A percentile compares a stretch with the other conserved stretches of the same genome.
Conservation (phyloP, 2,113 vertebrate genomes). For the Lasiurus borealis region DNA sequence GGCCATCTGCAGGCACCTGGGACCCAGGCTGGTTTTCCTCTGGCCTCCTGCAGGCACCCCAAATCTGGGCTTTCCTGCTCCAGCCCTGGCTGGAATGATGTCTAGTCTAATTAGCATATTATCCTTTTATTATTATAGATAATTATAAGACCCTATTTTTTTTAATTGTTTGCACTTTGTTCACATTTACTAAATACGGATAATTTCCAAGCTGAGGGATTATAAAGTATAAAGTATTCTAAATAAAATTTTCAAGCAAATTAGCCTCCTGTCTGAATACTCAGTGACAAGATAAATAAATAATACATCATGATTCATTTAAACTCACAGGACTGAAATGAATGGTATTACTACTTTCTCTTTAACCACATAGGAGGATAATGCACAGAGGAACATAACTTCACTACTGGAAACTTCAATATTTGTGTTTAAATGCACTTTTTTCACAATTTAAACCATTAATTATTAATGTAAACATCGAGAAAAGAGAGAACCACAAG, state of each 20-base stretch:
- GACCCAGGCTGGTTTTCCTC: too few relatives aligned
- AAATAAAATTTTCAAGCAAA: conserved; percentile 79
- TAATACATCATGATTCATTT: conserved; percentile 55
- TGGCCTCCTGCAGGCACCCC: too few relatives aligned
- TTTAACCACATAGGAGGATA: conserved; percentile 1
- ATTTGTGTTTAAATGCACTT: not conserved
- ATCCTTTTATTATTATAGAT: not conserved
- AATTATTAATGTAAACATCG: not conserved
- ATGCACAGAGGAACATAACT: not conserved
- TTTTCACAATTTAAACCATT: conserved; percentile 27
- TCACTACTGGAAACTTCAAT: not conserved
- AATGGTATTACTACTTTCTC: conserved; percentile 11
- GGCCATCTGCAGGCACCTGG: too few relatives aligned
- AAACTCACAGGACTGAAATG: conserved; percentile 49
- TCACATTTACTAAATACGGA: conserved; percentile 66
- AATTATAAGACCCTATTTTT: conserved; percentile 68
- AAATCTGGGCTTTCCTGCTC: too few relatives aligned
- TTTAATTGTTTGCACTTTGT: conserved; percentile 30
- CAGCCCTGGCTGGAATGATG: too few relatives aligned
- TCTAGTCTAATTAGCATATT: too few relatives aligned
- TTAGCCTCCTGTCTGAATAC: conserved; percentile 66
- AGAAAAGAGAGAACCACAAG: not conserved
- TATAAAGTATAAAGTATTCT: conserved; percentile 60
- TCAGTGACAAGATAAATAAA: conserved; percentile 68
- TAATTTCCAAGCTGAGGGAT: conserved; percentile 28